Evolutionary conservation across 2,888 invertebrate genomes (phyloP).

Genomic region (Mythimna loreyi): DNA sequence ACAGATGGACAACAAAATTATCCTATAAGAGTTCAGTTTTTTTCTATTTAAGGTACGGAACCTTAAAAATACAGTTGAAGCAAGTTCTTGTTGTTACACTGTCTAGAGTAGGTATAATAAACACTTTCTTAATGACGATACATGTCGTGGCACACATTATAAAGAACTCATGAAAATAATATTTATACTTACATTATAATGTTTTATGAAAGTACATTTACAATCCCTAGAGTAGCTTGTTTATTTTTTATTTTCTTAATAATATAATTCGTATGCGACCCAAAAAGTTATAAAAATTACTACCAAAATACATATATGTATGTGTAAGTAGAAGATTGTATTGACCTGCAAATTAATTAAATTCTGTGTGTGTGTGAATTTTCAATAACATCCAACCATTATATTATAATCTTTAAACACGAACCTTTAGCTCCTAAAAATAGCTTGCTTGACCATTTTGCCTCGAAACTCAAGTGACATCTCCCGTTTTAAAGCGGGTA

Average conservation of each 20-base stretch:
- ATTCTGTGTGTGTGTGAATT: background rate
- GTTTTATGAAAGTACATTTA: constrained; percentile 8
- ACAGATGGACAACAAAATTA: too few relatives aligned
- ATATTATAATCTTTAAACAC: background rate
- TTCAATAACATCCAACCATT: constrained; percentile 3
- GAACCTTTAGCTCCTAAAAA: background rate
- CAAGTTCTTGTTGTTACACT: background rate
- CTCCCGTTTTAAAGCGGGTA: too few relatives aligned
- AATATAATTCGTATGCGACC: too few relatives aligned
- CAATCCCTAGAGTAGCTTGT: background rate
- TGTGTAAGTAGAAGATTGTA: background rate
- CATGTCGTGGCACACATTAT: background rate
- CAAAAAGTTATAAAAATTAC: background rate
- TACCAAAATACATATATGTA: background rate
- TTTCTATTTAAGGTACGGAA: too few relatives aligned
- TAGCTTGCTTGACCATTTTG: background rate
- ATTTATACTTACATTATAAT: background rate
- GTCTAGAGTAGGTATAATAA: constrained; percentile 19
- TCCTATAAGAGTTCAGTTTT: too few relatives aligned
- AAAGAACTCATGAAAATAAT: background rate
- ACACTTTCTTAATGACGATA: constrained; percentile 3
- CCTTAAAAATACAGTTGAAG: background rate
- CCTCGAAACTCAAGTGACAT: too few relatives aligned
- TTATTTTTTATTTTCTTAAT: background rate
- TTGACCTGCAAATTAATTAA: background rate